Base-by-base conservation (phyloP, 2,888 invertebrate genomes). In the Cantharis rufa region DNA sequence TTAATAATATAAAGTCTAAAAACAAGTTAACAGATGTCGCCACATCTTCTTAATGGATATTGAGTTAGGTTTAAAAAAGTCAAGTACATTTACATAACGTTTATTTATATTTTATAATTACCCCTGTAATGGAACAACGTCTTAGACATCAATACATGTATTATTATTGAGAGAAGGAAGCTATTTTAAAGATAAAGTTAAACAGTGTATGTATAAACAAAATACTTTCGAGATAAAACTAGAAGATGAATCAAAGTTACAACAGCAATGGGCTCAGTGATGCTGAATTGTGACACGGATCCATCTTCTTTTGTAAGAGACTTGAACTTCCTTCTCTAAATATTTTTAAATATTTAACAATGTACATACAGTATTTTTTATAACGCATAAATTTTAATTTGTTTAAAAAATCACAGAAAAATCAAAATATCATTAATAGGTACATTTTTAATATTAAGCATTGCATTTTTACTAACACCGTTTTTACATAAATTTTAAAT, bases 241-340 rank as follows among this genome's bases (percentile, higher is more conserved):
- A 48, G 48, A 48, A 27, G 15, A 24, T 68, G 21, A 15, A 24
- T 68, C 68, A 15, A 27, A 10, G 13, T 68, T 27, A 68, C 68
- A 18, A 24, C 68, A 68, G 21, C 48, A 48, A 18, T 70, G 70
- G 70, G 70, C 70, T 70, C 70, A 70, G 48, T 13, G 32, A 48
- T 70, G 70, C 70, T 48, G 15, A 15, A 15, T 70, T 28, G 11
- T 61, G 61, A 48, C 61, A 70, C 61, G 21, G 21, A 24, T 64
- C 11, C 28, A 27, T 28, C 21, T 27, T 27, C 27, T 27, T 28
- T 18, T 18, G 3, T 16, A 15, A 18, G 18, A 2, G 15, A 15
- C 32, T 15, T 61, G 10, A 48, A 48, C 70, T 48, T 70, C 70
- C 32, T 48, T 18, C 15, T 48, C 32, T n/a, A 48, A 48, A 48